Evolutionary conservation across 1,140 invertebrate species (phyloP).

Genomic region (Adoxophyes honmai): DNA sequence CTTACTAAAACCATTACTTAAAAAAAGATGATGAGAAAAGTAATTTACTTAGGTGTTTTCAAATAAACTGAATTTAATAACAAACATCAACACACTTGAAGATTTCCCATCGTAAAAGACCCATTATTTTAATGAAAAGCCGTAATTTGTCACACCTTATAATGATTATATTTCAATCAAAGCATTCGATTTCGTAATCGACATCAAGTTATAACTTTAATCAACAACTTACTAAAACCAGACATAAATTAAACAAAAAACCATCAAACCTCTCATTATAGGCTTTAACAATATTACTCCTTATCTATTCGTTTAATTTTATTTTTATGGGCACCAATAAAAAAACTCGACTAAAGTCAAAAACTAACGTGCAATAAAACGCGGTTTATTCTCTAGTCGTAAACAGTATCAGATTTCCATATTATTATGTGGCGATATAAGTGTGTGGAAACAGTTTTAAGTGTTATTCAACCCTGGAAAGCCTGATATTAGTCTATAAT

Average conservation of each 20-base stretch:
- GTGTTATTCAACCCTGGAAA: slow-evolving; percentile 32
- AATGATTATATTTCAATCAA: too few relatives aligned
- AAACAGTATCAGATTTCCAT: slow-evolving; percentile 39
- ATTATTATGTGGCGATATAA: slow-evolving; percentile 32
- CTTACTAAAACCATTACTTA: too few relatives aligned
- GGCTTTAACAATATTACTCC: slow-evolving; percentile 17
- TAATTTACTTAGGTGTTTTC: too few relatives aligned
- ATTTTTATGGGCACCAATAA: slow-evolving; percentile 27
- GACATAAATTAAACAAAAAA: neutral
- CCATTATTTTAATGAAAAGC: too few relatives aligned
- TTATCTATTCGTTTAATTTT: slow-evolving; percentile 30
- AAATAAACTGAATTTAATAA: too few relatives aligned
- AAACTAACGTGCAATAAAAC: slow-evolving; percentile 25
- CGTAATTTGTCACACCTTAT: too few relatives aligned
- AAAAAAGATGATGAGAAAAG: too few relatives aligned
- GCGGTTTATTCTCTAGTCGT: slow-evolving; percentile 22
- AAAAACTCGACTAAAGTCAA: slow-evolving; percentile 19
- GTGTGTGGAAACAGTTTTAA: slow-evolving; percentile 25
- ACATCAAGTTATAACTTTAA: neutral
- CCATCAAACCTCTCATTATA: slow-evolving; percentile 14
- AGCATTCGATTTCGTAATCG: too few relatives aligned
- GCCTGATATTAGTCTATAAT: slow-evolving; percentile 25
- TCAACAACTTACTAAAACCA: neutral
- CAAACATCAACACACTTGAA: too few relatives aligned
- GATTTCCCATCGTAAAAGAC: too few relatives aligned